Conservation (phyloP, 2,797 vertebrate genomes). For the Tragelaphus oryx region DNA sequence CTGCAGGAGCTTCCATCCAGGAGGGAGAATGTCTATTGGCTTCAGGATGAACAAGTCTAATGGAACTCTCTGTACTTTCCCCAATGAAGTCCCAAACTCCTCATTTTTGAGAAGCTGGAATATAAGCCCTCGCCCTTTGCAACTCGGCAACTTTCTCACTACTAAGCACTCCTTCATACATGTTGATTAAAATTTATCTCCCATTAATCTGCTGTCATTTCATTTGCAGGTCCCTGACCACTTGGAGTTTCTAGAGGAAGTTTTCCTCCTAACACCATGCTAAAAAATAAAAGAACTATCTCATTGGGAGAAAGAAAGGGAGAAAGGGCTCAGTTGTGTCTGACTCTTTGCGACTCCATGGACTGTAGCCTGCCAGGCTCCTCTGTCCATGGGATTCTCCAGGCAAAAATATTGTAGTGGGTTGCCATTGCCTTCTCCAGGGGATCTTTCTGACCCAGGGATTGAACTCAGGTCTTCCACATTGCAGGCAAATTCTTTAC, state of each 20-base stretch:
- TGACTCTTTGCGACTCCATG: fast-evolving
- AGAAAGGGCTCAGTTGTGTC: neutral
- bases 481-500: neutral
- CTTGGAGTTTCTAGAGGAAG: neutral
- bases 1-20: neutral
- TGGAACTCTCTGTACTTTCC: neutral
- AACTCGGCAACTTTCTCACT: neutral
- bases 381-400: neutral
- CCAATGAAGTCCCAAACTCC: neutral
- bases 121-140: neutral
- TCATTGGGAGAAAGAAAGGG: neutral
- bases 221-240: neutral
- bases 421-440: neutral
- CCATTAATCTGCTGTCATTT: neutral
- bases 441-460: neutral
- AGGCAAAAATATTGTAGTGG: neutral
- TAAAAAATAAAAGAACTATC: neutral
- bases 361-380: neutral
- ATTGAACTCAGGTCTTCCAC: neutral
- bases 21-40: neutral
- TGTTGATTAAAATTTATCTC: neutral
- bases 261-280: neutral
- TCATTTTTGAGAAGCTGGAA: neutral
- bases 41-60: neutral
- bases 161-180: neutral